Conservation (phyloP, 2,113 vertebrate species). For the Scomber japonicus region DNA sequence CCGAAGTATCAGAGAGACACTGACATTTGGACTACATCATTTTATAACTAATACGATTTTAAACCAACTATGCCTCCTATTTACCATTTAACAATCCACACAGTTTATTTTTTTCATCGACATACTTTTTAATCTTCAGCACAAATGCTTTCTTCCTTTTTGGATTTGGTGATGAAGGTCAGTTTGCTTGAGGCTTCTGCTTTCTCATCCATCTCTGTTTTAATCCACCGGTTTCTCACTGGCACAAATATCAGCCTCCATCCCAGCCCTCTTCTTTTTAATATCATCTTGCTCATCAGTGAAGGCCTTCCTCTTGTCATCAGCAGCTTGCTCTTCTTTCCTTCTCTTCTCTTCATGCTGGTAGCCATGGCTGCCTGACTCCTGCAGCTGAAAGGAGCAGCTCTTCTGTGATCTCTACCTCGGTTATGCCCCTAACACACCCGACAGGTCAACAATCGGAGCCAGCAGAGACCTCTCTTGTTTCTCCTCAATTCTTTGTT, state of each 20-base stretch:
- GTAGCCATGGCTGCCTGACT: too few relatives aligned
- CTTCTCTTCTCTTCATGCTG: too few relatives aligned
- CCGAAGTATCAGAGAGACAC: not conserved
- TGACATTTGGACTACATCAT: not conserved
- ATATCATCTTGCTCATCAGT: not conserved
- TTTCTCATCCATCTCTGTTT: not conserved
- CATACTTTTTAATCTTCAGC: not conserved
- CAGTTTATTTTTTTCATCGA: not conserved
- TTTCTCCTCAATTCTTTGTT: not conserved
- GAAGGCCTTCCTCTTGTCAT: not conserved
- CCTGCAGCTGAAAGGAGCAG: too few relatives aligned
- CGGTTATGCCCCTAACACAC: too few relatives aligned
- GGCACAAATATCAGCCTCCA: conserved; percentile 2
- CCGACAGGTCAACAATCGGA: too few relatives aligned
- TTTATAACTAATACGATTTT: not conserved
- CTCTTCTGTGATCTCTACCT: too few relatives aligned
- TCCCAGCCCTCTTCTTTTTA: not conserved
- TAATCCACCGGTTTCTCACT: conserved; percentile 2
- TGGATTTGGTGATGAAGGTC: conserved; percentile 1
- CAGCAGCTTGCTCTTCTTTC: too few relatives aligned
- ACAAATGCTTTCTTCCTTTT: not conserved
- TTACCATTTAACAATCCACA: not conserved
- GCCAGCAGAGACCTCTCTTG: too few relatives aligned
- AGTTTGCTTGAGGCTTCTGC: conserved; percentile 13
- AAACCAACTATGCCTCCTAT: not conserved